These are phyloP conservation scores for Muntiacus reevesi DNA, from an alignment of 2,113 vertebrate species.

Conservation along the genomic window DNA sequence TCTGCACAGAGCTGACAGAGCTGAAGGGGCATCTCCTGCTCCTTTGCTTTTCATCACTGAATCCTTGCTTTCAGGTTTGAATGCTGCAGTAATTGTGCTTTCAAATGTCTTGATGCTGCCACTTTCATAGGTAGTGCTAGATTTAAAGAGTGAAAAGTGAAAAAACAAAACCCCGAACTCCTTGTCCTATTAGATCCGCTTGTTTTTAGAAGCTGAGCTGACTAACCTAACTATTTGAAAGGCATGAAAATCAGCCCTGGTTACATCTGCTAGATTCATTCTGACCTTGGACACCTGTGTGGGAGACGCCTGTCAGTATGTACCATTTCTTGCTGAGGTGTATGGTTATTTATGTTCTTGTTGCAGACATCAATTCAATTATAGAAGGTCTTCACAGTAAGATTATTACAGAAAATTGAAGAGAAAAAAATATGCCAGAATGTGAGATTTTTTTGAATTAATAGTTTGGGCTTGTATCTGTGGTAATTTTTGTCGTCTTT, in stretches of 20 bases:
- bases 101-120: background rate
- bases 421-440: conserved; percentile 25
- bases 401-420: conserved; percentile 31
- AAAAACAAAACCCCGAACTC: background rate
- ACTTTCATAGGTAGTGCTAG: background rate
- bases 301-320: conserved; percentile 30
- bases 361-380: conserved; percentile 50
- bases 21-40: background rate
- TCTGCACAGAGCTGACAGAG: conserved; percentile 35
- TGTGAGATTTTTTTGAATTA: background rate
- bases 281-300: conserved; percentile 54
- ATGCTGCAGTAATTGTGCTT: background rate
- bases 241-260: conserved; percentile 44
- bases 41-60: background rate
- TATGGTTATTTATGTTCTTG: conserved; percentile 38
- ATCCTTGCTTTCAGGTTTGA: background rate
- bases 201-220: conserved; percentile 50
- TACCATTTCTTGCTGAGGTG: conserved; percentile 49
- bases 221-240: conserved; percentile 60
- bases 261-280: conserved; percentile 64
- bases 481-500: background rate
- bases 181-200: background rate
- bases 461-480: background rate
- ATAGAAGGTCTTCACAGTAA: conserved; percentile 46
- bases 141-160: background rate